Base-by-base conservation (phyloP, 2,797 vertebrate genomes). In the Ctenopoma multispine region DNA sequence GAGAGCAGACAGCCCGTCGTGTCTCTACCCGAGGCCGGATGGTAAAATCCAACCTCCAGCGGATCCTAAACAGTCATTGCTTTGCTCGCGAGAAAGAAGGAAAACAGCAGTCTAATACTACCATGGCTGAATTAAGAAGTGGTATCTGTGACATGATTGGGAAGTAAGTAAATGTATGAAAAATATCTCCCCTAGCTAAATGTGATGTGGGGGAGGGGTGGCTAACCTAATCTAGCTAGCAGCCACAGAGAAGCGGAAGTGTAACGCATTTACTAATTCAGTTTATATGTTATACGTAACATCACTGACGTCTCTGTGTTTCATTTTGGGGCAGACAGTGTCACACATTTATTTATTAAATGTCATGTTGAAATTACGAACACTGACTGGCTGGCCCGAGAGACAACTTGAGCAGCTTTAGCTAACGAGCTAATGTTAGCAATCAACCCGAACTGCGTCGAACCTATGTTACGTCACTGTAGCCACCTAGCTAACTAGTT, bases 11-110 rank as follows among this genome's bases (percentile, higher is more conserved):
- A 86, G 91, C 85, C 81, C 71, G 85, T 91, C 93, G 92, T 90
- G 90, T 93, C 89, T 91, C 92, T 92, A 74, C 79, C 91, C 94
- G 93, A 94, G 94, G 92, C 95, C 95, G 95, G 95, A 95, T 95
- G 95, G 94, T 95, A 93, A 95, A 95, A 95, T 95, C 95, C 93
- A 95, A 95, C 95, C 95, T 95, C 94, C 95, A 95, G 94, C 94
- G 94, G 92, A 95, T 95, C 91, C 93, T 95, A 87, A 95, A 95
- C 87, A 95, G 95, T 95, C 95, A 95, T 91, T 95, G 95, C 91
- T 95, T 95, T 94, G 95, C 94, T 91, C 94, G 95, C 81, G 94
- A 95, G 90, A 95, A 95, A 90, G 95, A 95, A 94, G 94, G 94
- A 93, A 95, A 95, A 94, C 89, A 80, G 44, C 93, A 92, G 79